Percentiles rank a stretch among this genome's conserved stretches.
These are phyloP conservation scores for Anolis apletophallus DNA, from an alignment of 2,797 vertebrate species.

Conservation along the genomic window DNA sequence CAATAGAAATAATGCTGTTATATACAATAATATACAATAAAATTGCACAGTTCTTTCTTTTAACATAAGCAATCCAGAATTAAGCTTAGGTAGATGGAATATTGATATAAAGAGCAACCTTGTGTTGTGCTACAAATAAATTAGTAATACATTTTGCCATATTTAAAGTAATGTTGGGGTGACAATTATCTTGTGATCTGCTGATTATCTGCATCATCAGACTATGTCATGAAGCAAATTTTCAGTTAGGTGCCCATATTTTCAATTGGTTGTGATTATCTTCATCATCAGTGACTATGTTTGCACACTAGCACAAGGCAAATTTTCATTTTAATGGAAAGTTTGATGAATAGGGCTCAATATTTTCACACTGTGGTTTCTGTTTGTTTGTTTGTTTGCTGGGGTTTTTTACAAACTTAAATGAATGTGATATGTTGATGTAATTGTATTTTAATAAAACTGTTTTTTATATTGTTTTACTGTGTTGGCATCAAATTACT, in stretches of 20 bases:
- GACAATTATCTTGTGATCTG: background rate
- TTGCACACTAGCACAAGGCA: too few relatives aligned
- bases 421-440: too few relatives aligned
- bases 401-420: too few relatives aligned
- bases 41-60: background rate
- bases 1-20: background rate
- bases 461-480: too few relatives aligned
- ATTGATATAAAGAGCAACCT: background rate
- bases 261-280: background rate
- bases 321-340: too few relatives aligned
- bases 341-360: too few relatives aligned
- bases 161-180: background rate
- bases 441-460: too few relatives aligned
- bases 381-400: too few relatives aligned
- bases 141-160: background rate
- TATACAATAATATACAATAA: background rate
- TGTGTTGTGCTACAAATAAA: background rate
- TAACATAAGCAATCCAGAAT: background rate
- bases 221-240: background rate
- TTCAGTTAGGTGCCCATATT: background rate
- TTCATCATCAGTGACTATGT: too few relatives aligned
- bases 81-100: background rate
- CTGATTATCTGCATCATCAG: background rate
- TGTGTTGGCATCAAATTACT: too few relatives aligned
- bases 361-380: too few relatives aligned